These are phyloP conservation scores for Falco berigora DNA, from an alignment of 2,797 vertebrate species.

Conservation along the genomic window DNA sequence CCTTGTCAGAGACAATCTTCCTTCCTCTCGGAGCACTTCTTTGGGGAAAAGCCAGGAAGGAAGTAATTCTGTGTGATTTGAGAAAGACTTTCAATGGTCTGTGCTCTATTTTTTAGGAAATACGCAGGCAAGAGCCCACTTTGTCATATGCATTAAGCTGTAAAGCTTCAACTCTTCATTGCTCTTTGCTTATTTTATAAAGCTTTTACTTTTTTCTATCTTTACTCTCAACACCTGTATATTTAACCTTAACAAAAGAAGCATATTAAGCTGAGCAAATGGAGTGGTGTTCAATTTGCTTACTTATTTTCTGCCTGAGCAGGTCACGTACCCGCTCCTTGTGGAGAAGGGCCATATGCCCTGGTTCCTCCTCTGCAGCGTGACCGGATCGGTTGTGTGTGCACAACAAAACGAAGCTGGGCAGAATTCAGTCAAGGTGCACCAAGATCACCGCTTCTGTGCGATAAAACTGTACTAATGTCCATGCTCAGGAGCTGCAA, in stretches of 20 bases:
- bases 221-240: neutral
- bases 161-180: neutral
- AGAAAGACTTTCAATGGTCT: neutral
- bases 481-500: neutral
- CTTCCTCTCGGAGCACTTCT: neutral
- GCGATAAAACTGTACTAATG: neutral
- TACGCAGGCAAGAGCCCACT: neutral
- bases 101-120: neutral
- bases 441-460: neutral
- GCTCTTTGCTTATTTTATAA: neutral
- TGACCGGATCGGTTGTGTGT: neutral
- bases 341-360: neutral
- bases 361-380: neutral
- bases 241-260: neutral
- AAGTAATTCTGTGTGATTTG: neutral
- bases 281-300: neutral
- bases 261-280: neutral
- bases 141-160: neutral
- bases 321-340: neutral
- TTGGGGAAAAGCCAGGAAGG: neutral
- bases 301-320: slow-evolving; percentile 27
- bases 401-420: neutral
- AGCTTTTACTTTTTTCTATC: neutral
- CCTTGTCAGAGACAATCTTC: neutral
- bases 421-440: neutral